Base-by-base conservation (phyloP, 2,888 invertebrate genomes). In the Ellobium chinense region DNA sequence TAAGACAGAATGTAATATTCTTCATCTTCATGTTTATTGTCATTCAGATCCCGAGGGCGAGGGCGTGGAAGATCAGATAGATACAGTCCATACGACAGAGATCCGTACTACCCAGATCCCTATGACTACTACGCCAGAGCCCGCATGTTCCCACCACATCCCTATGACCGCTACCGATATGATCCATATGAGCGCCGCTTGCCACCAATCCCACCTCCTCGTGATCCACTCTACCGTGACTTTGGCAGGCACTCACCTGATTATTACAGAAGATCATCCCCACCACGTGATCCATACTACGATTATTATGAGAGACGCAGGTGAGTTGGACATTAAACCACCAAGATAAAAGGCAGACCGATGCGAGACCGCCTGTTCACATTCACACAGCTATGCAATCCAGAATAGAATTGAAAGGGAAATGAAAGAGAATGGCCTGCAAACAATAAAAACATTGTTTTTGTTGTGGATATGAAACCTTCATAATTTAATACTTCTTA, bases 151-250 rank as follows among this genome's bases (percentile, higher is more conserved):
- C 88, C 88, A 27, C 88, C 89, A 18, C 86, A 85, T 63, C 83
- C 87, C 9, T 82, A 84, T 83, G 89, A 90, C 76, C 85, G 90
- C 58, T 90, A 87, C 85, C 83, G 88, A 63, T 84, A 87, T 78
- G 90, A 89, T 72, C 88, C 88, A 4, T 91, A 90, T 80, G 89
- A 89, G 70, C 88, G 91, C 37, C 72, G 89, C 2, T 87, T 87
- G 34, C 80, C 82, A 85, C 83, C 86, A 31, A 56, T 72, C 4
- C 78, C 78, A 27, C 39, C 82, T 68, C 84, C 72, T 36, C 72
- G 87, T 75, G 87, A 87, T 12, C 72, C 81, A 63, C 84, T 87
- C 7, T 46, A 79, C 77, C 88, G 89, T 65, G 88, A 88, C 14
- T 89, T 88, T 75, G 86, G 85, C 46, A 85, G 89, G 75, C 88